Evolutionary conservation across 2,113 vertebrate genomes (phyloP).

Genomic region (Rhea pennata): DNA sequence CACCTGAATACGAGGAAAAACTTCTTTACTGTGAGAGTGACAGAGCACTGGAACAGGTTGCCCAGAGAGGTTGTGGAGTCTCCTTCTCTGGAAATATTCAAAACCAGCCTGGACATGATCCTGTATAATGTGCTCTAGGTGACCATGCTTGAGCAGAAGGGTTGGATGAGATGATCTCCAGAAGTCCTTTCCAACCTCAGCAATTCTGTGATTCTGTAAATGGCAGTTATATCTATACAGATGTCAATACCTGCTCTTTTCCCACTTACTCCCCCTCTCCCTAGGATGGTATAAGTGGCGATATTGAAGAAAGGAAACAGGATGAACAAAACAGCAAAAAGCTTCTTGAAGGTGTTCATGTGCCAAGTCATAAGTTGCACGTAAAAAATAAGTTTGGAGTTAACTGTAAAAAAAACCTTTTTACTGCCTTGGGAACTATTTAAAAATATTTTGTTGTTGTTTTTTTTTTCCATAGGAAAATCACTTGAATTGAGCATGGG

Average conservation of each 20-base stretch:
- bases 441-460: background rate
- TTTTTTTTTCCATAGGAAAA: background rate
- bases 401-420: background rate
- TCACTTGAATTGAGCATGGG: slow-evolving; percentile 1
- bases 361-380: background rate
- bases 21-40: no score
- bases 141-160: no score
- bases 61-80: no score
- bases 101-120: no score
- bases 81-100: no score
- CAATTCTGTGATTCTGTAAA: no score
- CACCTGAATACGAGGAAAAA: no score
- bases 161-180: no score
- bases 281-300: background rate
- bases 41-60: no score
- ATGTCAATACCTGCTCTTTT: background rate
- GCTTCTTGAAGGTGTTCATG: background rate
- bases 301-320: background rate
- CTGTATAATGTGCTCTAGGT: no score
- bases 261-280: background rate
- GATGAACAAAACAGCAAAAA: background rate
- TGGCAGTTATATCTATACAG: background rate
- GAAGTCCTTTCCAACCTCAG: no score
- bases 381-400: background rate
- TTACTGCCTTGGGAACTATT: background rate